A percentile compares a stretch with the other conserved stretches of the same genome.
phyloP scores from a whole-genome alignment of 2,888 invertebrate genomes.

The Leptinotarsa tumamoca region DNA sequence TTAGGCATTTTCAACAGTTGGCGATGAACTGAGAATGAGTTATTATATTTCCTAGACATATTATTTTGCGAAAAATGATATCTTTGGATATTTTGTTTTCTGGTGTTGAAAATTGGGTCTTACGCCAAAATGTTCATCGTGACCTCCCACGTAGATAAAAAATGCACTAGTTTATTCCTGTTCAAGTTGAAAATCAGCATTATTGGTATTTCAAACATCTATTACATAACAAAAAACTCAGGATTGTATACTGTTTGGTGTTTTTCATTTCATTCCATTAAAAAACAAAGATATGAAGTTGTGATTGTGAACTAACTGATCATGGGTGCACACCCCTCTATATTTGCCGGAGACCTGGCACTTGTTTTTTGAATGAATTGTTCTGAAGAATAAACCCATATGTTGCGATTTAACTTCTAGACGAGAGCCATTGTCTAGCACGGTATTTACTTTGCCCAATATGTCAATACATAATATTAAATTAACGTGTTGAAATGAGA shows the following conservation, averaged over 20 bases:
- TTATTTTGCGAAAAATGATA: no score
- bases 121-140: no score
- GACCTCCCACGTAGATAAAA: no score
- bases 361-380: slow-evolving; percentile 1
- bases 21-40: no score
- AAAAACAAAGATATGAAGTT: not conserved
- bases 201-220: no score
- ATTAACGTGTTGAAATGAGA: slow-evolving; percentile 61
- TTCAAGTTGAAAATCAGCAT: no score
- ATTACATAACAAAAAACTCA: no score
- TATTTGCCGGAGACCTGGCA: not conserved
- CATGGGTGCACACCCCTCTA: not conserved
- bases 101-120: no score
- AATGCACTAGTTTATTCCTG: no score
- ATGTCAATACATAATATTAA: slow-evolving; percentile 57
- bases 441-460: slow-evolving; percentile 51
- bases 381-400: slow-evolving; percentile 22
- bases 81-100: no score
- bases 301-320: not conserved
- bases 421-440: slow-evolving; percentile 29
- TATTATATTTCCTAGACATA: no score
- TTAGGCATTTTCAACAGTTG: no score
- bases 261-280: not conserved
- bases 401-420: slow-evolving; percentile 19
- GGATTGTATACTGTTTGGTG: not conserved